Conservation (phyloP, 2,797 vertebrate genomes). For the Linurgus olivaceus region DNA sequence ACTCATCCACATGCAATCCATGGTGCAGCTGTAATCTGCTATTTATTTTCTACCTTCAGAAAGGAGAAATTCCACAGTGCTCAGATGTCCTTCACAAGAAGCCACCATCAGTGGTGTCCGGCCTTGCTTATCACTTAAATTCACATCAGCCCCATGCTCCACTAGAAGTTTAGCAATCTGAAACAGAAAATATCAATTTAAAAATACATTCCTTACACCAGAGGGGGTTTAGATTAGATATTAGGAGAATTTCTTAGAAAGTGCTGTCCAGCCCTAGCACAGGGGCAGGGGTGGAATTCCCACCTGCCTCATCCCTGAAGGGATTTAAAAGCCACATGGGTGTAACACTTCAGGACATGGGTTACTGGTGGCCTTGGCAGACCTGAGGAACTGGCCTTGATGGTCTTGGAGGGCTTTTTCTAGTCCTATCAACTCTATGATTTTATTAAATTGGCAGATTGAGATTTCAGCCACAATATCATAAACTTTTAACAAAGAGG, state of each 20-base stretch:
- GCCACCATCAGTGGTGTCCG: slow-evolving; percentile 97
- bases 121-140: slow-evolving; percentile 93
- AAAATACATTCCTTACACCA: background rate
- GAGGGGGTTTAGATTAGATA: background rate
- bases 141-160: slow-evolving; percentile 88
- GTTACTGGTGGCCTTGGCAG: background rate
- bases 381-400: background rate
- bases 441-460: background rate
- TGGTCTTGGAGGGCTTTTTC: background rate
- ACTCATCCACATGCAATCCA: background rate
- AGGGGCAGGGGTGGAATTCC: background rate
- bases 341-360: background rate
- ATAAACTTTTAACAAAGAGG: background rate
- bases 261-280: background rate
- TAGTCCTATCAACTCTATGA: background rate
- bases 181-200: background rate
- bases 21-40: background rate
- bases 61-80: slow-evolving; percentile 92
- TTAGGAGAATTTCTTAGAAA: background rate
- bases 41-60: slow-evolving; percentile 85
- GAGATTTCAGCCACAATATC: background rate
- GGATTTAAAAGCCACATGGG: background rate
- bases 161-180: slow-evolving; percentile 91
- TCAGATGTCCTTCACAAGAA: slow-evolving; percentile 93
- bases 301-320: background rate